Percentiles rank a stretch among this genome's conserved stretches.
Conservation (phyloP, 2,888 invertebrate genomes). For the Hoplodrina ambigua region DNA sequence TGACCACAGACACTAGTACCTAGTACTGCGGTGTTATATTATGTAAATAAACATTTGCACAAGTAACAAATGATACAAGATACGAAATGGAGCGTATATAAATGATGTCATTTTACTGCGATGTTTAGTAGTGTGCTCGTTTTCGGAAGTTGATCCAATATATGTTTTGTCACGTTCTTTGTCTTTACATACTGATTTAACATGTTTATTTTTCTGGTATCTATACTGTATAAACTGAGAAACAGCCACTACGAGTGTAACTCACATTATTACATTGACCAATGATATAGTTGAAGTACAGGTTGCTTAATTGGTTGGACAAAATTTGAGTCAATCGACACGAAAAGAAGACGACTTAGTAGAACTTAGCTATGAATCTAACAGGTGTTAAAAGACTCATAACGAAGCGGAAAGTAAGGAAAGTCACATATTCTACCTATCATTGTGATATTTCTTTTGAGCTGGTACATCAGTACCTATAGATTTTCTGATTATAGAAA, state of each 20-base stretch:
- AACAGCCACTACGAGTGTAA: background rate
- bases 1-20: conserved; percentile 54
- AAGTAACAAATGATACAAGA: conserved; percentile 63
- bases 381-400: no score
- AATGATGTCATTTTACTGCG: conserved; percentile 45
- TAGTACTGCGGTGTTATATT: conserved; percentile 53
- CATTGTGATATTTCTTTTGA: no score
- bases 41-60: conserved; percentile 59
- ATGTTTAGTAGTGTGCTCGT: conserved; percentile 36
- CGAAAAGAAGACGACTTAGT: background rate
- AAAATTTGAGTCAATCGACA: no score
- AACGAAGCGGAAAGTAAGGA: no score
- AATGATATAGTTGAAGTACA: no score
- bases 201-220: conserved; percentile 5
- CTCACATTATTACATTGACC: background rate
- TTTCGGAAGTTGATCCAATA: conserved; percentile 25
- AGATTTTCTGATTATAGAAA: no score
- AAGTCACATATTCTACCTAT: no score
- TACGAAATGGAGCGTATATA: conserved; percentile 55
- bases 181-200: conserved; percentile 25
- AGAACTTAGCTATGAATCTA: background rate
- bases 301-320: no score
- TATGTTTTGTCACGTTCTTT: conserved; percentile 31
- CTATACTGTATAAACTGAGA: background rate
- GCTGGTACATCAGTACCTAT: no score